Base-by-base conservation (phyloP, 2,113 vertebrate species). In the Macquaria australasica region DNA sequence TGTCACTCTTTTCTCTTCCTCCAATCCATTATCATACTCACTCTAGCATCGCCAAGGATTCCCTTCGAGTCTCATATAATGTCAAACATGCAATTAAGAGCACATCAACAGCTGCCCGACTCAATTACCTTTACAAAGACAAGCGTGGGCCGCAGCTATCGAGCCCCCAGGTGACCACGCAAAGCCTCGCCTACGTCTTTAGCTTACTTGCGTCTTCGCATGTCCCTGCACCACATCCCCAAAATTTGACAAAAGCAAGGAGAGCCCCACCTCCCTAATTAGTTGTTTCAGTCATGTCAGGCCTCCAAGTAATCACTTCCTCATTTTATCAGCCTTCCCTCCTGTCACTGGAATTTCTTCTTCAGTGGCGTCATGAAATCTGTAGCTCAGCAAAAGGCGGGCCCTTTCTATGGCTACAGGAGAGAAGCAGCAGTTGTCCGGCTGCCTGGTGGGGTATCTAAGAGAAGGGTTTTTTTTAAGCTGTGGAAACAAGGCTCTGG, bases 1-100 rank as follows among this genome's bases (percentile, higher is more conserved):
- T 2, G 1, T 45, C 73, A 59, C 39, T 75, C 55, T 4, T 48
- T 62, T 60, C 39, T 69, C 23, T 81, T 71, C 58, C 60, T 56
- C 80, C 3, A 10, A 78, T 76, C 70, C 68, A 75, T 79, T 86
- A 81, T 77, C 87, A 66, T 14, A 72, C 62, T 84, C 79, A 45
- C 56, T 79, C 39, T 55, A 69, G 66, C 72, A 66, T 81, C 31
- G 58, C 80, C 51, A 1, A 31, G 45, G 60, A 87, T 90, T 86
- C 84, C 88, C 91, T 84, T 86, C 55, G 21, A 77, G 77, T 76
- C 74, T 78, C 77, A 73, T 86, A 78, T 82, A 83, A 93, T 84
- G 88, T 92, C 92, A 92, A 90, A 91, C 79, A 86, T 75, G 71
- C 87, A 91, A 94, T 94, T 89, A 93, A 70, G 73, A 87, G 73